phyloP scores from a whole-genome alignment of 2,888 invertebrate genomes.

The Matsumyia berberina region DNA sequence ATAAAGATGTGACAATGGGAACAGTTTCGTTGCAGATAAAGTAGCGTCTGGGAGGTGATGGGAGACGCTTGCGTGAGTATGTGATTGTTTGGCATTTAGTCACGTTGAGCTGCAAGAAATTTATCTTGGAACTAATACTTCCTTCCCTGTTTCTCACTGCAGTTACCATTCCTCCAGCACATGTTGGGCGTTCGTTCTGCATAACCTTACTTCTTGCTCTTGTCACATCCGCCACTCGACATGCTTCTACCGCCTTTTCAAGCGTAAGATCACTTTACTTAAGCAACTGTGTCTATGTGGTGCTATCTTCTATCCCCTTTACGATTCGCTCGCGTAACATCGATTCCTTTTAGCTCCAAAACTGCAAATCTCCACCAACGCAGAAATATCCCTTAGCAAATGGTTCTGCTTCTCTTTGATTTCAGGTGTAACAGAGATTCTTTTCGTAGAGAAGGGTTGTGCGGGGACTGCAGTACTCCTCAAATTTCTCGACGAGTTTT shows the following conservation, averaged over 20 bases:
- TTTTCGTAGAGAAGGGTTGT: not conserved
- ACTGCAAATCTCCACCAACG: not conserved
- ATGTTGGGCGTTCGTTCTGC: not conserved
- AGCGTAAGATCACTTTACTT: not conserved
- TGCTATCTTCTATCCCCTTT: not conserved
- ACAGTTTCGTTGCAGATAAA: no score
- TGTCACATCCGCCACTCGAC: not conserved
- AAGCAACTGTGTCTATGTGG: not conserved
- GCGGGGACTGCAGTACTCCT: not conserved
- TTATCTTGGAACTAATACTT: not conserved
- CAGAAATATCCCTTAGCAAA: not conserved
- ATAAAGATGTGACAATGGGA: no score
- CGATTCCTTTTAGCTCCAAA: constrained; percentile 7
- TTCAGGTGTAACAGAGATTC: not conserved
- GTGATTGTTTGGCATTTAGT: no score
- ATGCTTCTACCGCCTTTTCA: not conserved
- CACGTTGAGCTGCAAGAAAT: no score
- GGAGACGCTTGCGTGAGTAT: no score
- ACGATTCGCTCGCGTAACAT: not conserved
- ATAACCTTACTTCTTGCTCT: constrained; percentile 1
- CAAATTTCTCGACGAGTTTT: not conserved
- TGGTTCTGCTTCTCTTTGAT: not conserved
- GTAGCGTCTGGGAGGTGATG: no score
- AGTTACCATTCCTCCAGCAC: not conserved
- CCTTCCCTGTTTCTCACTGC: not conserved